Conservation (phyloP, 2,888 invertebrate genomes). For the Apamea monoglypha region DNA sequence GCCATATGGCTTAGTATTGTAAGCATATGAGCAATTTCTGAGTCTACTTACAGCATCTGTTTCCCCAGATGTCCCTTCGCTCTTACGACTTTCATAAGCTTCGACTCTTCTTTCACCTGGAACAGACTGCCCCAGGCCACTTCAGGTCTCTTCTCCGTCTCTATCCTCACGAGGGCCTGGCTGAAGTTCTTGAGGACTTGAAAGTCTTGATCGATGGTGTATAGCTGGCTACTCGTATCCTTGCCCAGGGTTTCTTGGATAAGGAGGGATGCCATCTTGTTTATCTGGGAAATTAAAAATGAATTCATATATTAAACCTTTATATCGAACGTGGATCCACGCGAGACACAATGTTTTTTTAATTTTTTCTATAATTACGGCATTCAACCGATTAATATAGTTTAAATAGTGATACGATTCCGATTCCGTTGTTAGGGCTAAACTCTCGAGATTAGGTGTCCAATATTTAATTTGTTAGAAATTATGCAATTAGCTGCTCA, state of each 20-base stretch:
- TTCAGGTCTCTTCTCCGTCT: conserved; percentile 61
- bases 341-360: not conserved
- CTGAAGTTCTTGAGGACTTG: conserved; percentile 80
- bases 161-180: conserved; percentile 70
- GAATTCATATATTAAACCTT: not conserved
- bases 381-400: not conserved
- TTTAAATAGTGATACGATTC: not conserved
- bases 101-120: conserved; percentile 73
- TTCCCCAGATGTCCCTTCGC: conserved; percentile 79
- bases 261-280: conserved; percentile 85
- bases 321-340: not conserved
- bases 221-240: conserved; percentile 80
- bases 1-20: no score
- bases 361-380: not conserved
- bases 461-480: not conserved
- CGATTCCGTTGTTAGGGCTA: not conserved
- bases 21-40: not conserved
- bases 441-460: not conserved
- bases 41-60: conserved; percentile 82
- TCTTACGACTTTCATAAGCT: conserved; percentile 75
- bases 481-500: not conserved
- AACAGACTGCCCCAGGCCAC: conserved; percentile 79
- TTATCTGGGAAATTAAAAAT: conserved; percentile 73
- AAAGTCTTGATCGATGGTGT: conserved; percentile 81
- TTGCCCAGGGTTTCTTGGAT: conserved; percentile 86